phyloP scores from a whole-genome alignment of 2,888 invertebrate genomes.

The Caenorhabditis sinica region DNA sequence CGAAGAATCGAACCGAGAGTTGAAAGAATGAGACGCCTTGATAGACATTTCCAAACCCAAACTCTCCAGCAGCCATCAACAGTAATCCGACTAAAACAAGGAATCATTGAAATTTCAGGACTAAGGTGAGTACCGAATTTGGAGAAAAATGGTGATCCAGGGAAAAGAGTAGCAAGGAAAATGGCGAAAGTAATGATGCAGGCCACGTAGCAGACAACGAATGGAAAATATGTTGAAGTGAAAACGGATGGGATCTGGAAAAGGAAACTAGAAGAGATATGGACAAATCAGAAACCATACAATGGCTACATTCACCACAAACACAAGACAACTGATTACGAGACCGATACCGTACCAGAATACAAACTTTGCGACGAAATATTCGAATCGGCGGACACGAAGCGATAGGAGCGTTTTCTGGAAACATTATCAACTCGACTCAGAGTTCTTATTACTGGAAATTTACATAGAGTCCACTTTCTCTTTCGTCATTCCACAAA shows the following conservation, averaged over 20 bases:
- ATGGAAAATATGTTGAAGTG: slow-evolving; percentile 25
- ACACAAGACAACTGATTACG: slow-evolving; percentile 9
- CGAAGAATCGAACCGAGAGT: slow-evolving; percentile 42
- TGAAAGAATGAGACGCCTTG: slow-evolving; percentile 49
- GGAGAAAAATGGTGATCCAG: slow-evolving; percentile 25
- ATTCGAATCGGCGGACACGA: slow-evolving; percentile 27
- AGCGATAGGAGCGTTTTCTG: slow-evolving; percentile 35
- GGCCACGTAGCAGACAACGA: slow-evolving; percentile 40
- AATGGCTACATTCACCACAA: slow-evolving; percentile 5
- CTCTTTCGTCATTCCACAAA: slow-evolving; percentile 54
- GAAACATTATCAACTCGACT: neutral
- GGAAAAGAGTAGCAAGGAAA: slow-evolving; percentile 50
- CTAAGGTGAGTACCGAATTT: slow-evolving; percentile 40
- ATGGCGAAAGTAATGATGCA: slow-evolving; percentile 47
- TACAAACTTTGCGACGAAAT: slow-evolving; percentile 48
- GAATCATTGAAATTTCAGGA: too few relatives aligned
- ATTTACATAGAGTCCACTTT: slow-evolving; percentile 52
- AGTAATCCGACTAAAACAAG: neutral
- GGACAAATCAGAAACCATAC: slow-evolving; percentile 3
- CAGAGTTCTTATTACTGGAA: too few relatives aligned
- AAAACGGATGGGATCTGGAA: slow-evolving; percentile 16
- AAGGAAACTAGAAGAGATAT: neutral
- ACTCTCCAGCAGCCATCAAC: slow-evolving; percentile 50
- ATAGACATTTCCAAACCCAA: slow-evolving; percentile 44
- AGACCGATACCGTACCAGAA: slow-evolving; percentile 43